These are phyloP conservation scores for Euura saliciscinereae DNA, from an alignment of 1,140 invertebrate genomes.

Conservation along the genomic window DNA sequence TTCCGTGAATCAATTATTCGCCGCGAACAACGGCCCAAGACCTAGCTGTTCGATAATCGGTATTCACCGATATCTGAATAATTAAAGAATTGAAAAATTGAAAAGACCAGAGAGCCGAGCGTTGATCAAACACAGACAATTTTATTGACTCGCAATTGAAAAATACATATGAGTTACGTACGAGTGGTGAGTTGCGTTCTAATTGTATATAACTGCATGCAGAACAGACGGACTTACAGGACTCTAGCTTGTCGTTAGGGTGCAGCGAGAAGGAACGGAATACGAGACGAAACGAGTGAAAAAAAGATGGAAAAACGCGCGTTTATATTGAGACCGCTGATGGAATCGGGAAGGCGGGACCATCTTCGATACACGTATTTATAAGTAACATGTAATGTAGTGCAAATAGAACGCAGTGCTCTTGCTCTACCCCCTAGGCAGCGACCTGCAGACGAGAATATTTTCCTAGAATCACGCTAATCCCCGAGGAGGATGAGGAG, in stretches of 20 bases:
- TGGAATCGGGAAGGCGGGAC: background rate
- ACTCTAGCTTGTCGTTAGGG: background rate
- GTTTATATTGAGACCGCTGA: background rate
- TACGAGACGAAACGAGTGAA: background rate
- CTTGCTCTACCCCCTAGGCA: background rate
- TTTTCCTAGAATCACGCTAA: conserved; percentile 3
- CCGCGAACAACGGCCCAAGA: too few species aligned
- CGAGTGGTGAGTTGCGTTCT: background rate
- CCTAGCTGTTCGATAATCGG: too few species aligned
- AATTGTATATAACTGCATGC: too few species aligned
- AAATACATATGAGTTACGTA: background rate
- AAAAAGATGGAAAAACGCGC: background rate
- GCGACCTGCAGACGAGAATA: background rate
- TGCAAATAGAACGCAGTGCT: background rate
- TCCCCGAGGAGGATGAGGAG: conserved; percentile 3
- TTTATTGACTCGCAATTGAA: conserved; percentile 7
- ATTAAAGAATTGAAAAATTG: background rate
- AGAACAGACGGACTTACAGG: too few species aligned
- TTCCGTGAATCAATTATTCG: too few species aligned
- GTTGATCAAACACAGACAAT: conserved; percentile 3
- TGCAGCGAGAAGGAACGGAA: background rate
- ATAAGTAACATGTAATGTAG: background rate
- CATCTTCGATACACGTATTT: background rate
- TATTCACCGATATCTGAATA: too few species aligned
- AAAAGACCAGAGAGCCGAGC: background rate